These are phyloP conservation scores for Clamator glandarius DNA, from an alignment of 2,797 vertebrate genomes.

Conservation along the genomic window DNA sequence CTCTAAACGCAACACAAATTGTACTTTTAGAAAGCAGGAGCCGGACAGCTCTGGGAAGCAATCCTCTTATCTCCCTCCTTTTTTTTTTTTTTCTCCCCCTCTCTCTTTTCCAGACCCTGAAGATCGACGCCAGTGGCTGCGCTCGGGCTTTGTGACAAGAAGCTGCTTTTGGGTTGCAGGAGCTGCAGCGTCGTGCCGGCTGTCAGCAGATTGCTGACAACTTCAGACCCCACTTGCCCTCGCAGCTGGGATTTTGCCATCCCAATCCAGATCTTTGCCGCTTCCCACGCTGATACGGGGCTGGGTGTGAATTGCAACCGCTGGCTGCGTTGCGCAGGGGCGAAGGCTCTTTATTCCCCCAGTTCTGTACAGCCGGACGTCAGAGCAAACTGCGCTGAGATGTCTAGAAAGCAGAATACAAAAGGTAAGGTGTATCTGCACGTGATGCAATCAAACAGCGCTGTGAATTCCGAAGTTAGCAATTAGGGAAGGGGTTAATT, in stretches of 20 bases:
- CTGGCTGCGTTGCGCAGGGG: background rate
- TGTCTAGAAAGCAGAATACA: slow-evolving; percentile 78
- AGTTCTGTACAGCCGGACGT: background rate
- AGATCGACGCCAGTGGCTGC: slow-evolving; percentile 15
- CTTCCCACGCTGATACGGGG: slow-evolving; percentile 1
- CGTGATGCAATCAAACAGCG: background rate
- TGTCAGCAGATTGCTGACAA: slow-evolving; percentile 32
- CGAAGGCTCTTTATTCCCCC: background rate
- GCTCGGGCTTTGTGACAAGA: slow-evolving; percentile 43
- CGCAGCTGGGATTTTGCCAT: slow-evolving; percentile 30
- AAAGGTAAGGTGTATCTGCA: slow-evolving; percentile 69
- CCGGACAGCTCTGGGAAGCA: background rate
- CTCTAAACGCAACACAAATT: background rate
- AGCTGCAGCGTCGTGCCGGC: background rate
- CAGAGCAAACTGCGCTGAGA: slow-evolving; percentile 24
- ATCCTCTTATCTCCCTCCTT: background rate
- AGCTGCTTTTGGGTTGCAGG: slow-evolving; percentile 35
- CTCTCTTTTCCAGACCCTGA: slow-evolving; percentile 36
- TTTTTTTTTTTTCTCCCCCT: background rate
- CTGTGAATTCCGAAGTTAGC: background rate
- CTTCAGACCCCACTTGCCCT: background rate
- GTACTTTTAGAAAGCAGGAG: background rate
- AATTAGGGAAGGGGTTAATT: background rate
- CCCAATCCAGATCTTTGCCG: background rate
- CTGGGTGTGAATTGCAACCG: background rate